A percentile compares a stretch with the other conserved stretches of the same genome.
Evolutionary conservation across 2,888 invertebrate species (phyloP).

Genomic region (Caradrina kadenii): DNA sequence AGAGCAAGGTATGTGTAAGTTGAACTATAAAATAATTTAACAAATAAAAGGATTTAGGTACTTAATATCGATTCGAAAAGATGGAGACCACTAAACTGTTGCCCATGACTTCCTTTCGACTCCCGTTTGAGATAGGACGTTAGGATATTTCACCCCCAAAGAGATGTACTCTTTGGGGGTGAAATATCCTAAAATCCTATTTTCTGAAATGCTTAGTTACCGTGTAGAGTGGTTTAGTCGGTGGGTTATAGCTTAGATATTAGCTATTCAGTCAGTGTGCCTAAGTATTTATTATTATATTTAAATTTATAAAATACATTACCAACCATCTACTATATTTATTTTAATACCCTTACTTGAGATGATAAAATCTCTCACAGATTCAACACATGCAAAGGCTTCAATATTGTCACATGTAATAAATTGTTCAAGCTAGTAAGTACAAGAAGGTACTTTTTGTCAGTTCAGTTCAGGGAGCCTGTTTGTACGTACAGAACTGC

Average conservation of each 20-base stretch:
- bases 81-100: no score
- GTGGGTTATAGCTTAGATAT: neutral
- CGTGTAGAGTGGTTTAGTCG: neutral
- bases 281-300: no score
- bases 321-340: neutral
- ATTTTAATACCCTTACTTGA: neutral
- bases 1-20: neutral
- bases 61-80: no score
- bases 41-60: no score
- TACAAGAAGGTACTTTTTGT: neutral
- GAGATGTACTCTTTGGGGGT: neutral
- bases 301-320: no score
- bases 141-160: no score
- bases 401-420: conserved; percentile 10
- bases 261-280: neutral
- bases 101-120: neutral
- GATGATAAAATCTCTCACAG: neutral
- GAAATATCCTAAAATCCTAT: neutral
- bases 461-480: conserved; percentile 28
- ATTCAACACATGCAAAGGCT: neutral
- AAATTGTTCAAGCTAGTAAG: conserved; percentile 8
- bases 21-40: no score
- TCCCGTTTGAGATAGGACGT: no score
- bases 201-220: neutral
- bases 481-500: conserved; percentile 21